Conservation (phyloP, 2,113 vertebrate genomes). For the Galeopterus variegatus region DNA sequence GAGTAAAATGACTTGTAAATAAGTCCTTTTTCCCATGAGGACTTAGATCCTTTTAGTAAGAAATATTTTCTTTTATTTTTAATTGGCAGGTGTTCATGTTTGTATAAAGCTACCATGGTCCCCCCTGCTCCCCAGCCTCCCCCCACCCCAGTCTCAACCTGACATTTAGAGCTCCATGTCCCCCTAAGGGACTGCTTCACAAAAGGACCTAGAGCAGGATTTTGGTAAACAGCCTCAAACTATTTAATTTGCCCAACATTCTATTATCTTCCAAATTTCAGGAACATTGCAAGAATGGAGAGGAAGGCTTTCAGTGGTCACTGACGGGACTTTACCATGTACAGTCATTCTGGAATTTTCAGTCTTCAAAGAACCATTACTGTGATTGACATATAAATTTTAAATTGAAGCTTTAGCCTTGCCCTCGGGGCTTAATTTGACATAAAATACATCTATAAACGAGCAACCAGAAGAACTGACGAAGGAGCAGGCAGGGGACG, state of each 20-base stretch:
- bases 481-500: not conserved
- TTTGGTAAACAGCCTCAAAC: not conserved
- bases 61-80: not conserved
- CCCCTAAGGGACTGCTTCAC: not conserved
- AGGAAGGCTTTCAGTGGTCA: not conserved
- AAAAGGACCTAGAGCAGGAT: not conserved
- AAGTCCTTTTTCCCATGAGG: not conserved
- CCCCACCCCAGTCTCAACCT: not conserved
- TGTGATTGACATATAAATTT: not conserved
- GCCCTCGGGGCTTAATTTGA: not conserved
- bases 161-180: not conserved
- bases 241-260: not conserved
- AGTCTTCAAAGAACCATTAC: not conserved
- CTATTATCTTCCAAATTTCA: not conserved
- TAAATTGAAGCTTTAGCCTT: not conserved
- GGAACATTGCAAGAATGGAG: not conserved
- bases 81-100: not conserved
- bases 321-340: rapidly evolving
- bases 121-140: not conserved
- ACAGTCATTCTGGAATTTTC: not conserved
- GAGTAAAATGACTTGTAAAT: not conserved
- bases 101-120: not conserved
- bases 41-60: not conserved
- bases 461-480: not conserved
- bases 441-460: not conserved